Evolutionary conservation across 2,888 invertebrate species (phyloP).

Genomic region (Andrena fulva): DNA sequence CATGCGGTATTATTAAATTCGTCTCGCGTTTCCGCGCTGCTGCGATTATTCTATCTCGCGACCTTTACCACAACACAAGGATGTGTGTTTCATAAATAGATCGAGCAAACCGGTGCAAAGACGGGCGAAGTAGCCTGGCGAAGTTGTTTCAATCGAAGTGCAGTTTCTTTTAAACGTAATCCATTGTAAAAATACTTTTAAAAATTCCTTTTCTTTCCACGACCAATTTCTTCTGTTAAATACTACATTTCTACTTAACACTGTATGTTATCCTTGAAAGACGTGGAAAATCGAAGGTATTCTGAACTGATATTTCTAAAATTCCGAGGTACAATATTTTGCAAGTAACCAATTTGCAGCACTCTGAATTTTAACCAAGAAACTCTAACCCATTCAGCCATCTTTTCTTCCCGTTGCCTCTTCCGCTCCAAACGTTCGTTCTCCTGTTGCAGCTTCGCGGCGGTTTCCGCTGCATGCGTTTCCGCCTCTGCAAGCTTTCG

Average conservation of each 20-base stretch:
- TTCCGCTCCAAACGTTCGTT: slow-evolving; percentile 78
- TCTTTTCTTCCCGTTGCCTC: slow-evolving; percentile 79
- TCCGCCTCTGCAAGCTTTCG: slow-evolving; percentile 67
- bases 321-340: not conserved
- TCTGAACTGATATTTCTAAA: not conserved
- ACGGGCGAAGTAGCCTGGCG: no score
- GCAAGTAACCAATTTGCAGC: not conserved
- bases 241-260: not conserved
- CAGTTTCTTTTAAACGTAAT: not conserved
- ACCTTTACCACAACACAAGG: not conserved
- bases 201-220: not conserved
- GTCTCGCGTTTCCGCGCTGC: not conserved
- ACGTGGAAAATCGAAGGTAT: not conserved
- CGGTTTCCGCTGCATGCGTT: slow-evolving; percentile 79
- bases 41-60: not conserved
- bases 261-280: not conserved
- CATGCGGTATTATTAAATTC: slow-evolving; percentile 15
- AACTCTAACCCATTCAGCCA: slow-evolving; percentile 75
- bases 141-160: not conserved
- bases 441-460: slow-evolving; percentile 76
- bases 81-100: slow-evolving; percentile 14
- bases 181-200: not conserved
- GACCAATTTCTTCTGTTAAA: not conserved
- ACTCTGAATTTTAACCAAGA: not conserved
- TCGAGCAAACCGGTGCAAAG: not conserved